Base-by-base conservation (phyloP, 2,797 vertebrate genomes). In the Liasis olivaceus region DNA sequence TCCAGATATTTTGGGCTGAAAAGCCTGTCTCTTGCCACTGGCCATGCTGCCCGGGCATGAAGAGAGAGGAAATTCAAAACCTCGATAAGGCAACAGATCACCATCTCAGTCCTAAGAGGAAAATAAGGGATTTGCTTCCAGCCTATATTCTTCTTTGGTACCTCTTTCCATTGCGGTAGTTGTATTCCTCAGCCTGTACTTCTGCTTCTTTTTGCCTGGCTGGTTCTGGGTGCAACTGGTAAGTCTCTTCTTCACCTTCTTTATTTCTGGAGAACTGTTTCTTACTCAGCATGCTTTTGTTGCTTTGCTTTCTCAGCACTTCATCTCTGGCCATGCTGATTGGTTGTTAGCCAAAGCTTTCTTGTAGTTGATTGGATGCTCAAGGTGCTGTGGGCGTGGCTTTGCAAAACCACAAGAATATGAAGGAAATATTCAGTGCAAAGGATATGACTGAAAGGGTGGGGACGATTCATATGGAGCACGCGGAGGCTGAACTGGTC, bases 101-200 rank as follows among this genome's bases (percentile, higher is more conserved):
- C 36, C 7, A 47, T 11, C 8, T 81, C 72, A 4, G 36, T 2
- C 72, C 22, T 81, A 42, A 11, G 36, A 77, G 36, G 72, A 81
- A 81, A 81, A 47, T 47, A 24, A 11, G 36, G 72, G 36, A 81
- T 81, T 81, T 31, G 64, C 51, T 56, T 31, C 56, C 59, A 31
- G 14, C 4, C 36, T 11, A 5, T 4, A 13, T 51, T 54, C 6
- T n/a, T 58, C 15, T 87, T 36, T 62, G 3, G 59, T 93, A 93
- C 92, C 92, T 93, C 11, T 90, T 93, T 93, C 92, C 92, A 93
- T 91, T 59, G 89, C 17, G 59, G 69, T 13, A 56, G 91, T 11
- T 90, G 54, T 87, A 13, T 85, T 90, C 92, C 59, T 90, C 92
- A 84, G 89, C 59, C 64, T 77, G 58, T 64, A 1, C 11, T 11